These are phyloP conservation scores for Prochilodus magdalenae DNA, from an alignment of 2,113 vertebrate genomes.

Conservation along the genomic window DNA sequence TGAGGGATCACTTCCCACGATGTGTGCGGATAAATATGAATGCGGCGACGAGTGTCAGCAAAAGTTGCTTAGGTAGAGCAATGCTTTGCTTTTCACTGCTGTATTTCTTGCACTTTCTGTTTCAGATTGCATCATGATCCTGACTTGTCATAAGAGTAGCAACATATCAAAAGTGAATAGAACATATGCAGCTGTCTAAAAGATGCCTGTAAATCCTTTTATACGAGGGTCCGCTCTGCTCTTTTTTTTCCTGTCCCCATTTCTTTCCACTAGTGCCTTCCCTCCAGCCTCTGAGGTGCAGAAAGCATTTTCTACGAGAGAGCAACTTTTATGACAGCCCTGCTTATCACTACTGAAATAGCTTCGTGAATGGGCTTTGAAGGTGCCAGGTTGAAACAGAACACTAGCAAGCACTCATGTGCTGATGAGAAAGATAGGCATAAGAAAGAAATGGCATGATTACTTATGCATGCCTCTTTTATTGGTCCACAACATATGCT, in stretches of 20 bases:
- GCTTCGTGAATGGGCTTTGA: slow-evolving; percentile 18
- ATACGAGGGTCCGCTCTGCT: no score
- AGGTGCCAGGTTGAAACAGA: slow-evolving; percentile 29
- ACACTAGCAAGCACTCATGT: neutral
- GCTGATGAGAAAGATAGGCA: neutral
- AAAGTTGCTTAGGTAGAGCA: no score
- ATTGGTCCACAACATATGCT: neutral
- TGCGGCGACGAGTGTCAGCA: neutral
- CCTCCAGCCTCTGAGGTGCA: neutral
- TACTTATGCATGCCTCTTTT: neutral
- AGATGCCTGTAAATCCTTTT: no score
- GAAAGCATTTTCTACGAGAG: slow-evolving; percentile 34
- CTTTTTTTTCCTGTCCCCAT: neutral
- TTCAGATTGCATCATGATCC: no score
- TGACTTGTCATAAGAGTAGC: neutral
- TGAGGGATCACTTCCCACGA: neutral
- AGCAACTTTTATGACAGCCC: slow-evolving; percentile 63
- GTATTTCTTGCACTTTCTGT: no score
- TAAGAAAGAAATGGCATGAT: neutral
- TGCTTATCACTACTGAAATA: slow-evolving; percentile 54
- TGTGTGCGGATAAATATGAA: neutral
- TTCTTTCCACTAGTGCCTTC: slow-evolving; percentile 8
- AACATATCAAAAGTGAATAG: neutral
- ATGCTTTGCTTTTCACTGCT: no score
- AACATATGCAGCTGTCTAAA: no score